Evolutionary conservation across 2,797 vertebrate species (phyloP).

Genomic region (Echiichthys vipera): DNA sequence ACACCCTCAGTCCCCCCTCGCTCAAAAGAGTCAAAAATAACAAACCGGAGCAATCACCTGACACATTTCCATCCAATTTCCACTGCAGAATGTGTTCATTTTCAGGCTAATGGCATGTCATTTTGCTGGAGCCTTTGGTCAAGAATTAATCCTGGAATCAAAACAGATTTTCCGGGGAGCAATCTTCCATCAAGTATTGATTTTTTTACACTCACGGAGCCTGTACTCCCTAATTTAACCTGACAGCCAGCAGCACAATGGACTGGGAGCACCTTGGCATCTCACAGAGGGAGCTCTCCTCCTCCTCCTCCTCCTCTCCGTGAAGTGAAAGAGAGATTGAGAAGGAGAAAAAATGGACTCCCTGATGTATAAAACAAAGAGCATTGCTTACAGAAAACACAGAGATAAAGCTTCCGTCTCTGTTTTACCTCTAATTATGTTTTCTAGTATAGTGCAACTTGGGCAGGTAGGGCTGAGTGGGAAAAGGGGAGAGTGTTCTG

Average conservation of each 20-base stretch:
- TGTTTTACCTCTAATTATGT: constrained; percentile 87
- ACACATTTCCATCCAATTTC: constrained; percentile 99
- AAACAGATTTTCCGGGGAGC: constrained; percentile 99
- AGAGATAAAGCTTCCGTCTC: constrained; percentile 77
- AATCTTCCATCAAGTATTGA: constrained; percentile 99
- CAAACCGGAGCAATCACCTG: constrained; percentile 97
- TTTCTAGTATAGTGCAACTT: constrained; percentile 79
- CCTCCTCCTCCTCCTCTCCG: constrained; percentile 85
- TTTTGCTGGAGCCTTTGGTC: constrained; percentile 98
- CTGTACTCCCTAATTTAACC: constrained; percentile 99
- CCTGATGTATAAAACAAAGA: constrained; percentile 83
- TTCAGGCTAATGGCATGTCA: constrained; percentile 99
- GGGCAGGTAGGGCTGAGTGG: constrained; percentile 79
- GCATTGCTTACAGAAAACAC: constrained; percentile 80
- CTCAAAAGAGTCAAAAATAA: constrained; percentile 91
- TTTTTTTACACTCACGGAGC: constrained; percentile 99
- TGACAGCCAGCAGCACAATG: constrained; percentile 99
- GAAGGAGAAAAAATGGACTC: constrained; percentile 61
- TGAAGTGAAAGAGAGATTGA: constrained; percentile 77
- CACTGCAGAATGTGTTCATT: constrained; percentile 99
- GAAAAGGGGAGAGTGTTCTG: constrained; percentile 81
- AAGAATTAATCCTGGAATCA: constrained; percentile 99
- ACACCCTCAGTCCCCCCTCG: constrained; percentile 87
- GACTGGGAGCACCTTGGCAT: constrained; percentile 98
- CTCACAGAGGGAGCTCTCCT: constrained; percentile 93